Evolutionary conservation across 2,113 vertebrate genomes (phyloP).

Genomic region (Galemys pyrenaicus): DNA sequence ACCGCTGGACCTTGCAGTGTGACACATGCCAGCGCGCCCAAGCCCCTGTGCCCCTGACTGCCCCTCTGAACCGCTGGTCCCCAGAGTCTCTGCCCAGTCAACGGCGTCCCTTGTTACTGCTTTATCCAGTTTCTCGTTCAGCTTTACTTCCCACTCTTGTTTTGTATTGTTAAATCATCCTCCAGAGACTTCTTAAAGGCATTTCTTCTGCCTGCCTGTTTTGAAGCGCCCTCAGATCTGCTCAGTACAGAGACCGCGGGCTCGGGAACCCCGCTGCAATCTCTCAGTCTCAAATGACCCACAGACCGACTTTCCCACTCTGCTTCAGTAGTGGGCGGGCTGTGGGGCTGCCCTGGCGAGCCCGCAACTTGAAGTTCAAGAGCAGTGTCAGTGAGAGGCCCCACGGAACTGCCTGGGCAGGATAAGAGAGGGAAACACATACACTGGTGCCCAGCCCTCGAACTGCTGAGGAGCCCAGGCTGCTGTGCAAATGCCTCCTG

Average conservation of each 20-base stretch:
- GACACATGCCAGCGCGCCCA: background rate
- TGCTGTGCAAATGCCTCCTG: background rate
- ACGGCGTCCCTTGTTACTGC: slow-evolving; percentile 7
- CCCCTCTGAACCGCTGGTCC: background rate
- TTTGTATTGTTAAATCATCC: slow-evolving; percentile 21
- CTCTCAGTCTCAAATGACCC: background rate
- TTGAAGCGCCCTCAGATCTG: background rate
- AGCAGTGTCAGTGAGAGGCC: background rate
- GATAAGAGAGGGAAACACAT: background rate
- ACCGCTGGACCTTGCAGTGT: too few relatives aligned
- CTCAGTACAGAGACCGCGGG: background rate
- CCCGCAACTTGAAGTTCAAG: background rate
- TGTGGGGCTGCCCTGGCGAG: background rate
- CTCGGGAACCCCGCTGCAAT: background rate
- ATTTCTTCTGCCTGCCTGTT: background rate
- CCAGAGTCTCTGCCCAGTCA: background rate
- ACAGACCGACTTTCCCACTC: too few relatives aligned
- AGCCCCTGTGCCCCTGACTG: background rate
- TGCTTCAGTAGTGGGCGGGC: rapidly evolving
- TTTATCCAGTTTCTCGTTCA: background rate
- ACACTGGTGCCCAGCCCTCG: background rate
- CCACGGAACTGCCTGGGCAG: background rate
- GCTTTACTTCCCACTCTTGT: slow-evolving; percentile 7
- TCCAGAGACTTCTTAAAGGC: background rate
- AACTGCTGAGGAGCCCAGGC: background rate